Evolutionary conservation across 2,888 invertebrate species (phyloP).

Genomic region (Thalpophila matura): DNA sequence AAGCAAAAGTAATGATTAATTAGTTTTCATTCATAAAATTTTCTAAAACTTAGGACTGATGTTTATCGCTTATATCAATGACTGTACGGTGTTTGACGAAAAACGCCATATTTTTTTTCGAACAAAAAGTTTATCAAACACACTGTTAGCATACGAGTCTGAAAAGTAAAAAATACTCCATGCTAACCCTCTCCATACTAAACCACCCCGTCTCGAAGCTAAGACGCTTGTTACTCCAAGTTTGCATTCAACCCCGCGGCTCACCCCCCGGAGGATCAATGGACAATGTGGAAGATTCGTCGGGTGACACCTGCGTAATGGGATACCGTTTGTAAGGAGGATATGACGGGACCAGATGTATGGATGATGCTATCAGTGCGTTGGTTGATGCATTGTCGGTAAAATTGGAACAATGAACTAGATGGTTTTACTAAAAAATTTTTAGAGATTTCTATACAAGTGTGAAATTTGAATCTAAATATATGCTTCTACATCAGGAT

Average conservation of each 20-base stretch:
- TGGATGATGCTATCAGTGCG: slow-evolving; percentile 3
- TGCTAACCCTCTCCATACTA: slow-evolving; percentile 57
- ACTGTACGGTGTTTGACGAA: no score
- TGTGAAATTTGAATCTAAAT: background rate
- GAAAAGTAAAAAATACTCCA: background rate
- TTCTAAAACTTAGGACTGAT: no score
- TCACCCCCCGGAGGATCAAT: slow-evolving; percentile 68
- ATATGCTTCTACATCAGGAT: no score
- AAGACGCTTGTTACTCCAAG: slow-evolving; percentile 85
- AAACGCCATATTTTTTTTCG: no score
- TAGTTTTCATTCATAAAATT: no score
- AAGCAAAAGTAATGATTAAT: no score
- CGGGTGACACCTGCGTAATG: slow-evolving; percentile 72
- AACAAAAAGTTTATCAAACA: no score
- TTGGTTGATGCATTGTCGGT: background rate
- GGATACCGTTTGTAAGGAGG: slow-evolving; percentile 67
- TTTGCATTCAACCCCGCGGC: slow-evolving; percentile 80
- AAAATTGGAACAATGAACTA: slow-evolving; percentile 9
- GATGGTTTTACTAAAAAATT: no score
- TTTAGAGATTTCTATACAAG: background rate
- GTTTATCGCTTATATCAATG: no score
- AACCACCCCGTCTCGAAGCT: slow-evolving; percentile 48
- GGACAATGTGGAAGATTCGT: slow-evolving; percentile 78
- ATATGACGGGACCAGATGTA: slow-evolving; percentile 51
- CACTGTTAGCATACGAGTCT: no score